Base-by-base conservation (phyloP, 2,797 vertebrate species). In the Cynopterus sphinx region DNA sequence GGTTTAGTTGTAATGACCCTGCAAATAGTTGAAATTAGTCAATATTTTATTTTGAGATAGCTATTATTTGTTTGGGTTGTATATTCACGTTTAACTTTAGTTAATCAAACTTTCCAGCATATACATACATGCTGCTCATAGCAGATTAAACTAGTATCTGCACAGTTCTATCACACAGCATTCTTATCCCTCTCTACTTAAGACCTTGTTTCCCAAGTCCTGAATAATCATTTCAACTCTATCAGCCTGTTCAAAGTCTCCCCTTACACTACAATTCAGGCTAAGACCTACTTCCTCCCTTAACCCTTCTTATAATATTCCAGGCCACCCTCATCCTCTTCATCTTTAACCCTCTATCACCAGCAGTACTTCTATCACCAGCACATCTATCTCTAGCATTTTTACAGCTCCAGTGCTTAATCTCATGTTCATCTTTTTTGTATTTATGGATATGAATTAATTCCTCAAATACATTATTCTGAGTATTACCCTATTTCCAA, bases 111-210 rank as follows among this genome's bases (percentile, higher is more conserved):
- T 57, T 46, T 6, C 16, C 31, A 73, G 15, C 1, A 55, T 33
- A 49, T 16, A 21, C 10, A 13, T 11, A n/a, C 11, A 74, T 17
- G 3, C 15, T 41, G n/a, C 6, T 36, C 9, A 17, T 11, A 26
- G 24, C 3, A 67, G 13, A 57, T 28, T 8, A 73, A 16, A 2
- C 36, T 61, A 5, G 0, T 8, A 53, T 28, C 36, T 5, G 6
- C 1, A 33, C 0, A 74, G 12, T 33, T 39, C 1, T 10, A 21
- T 24, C 26, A 12, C 7, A 31, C 5, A 11, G 9, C 41, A 67
- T 15, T 41, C 17, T n/a, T 31, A 53, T 22, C 3, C 11, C 6
- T 67, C 13, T 83, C 31, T 63, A 28, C 2, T 26, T 65, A 39
- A 0, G 1, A 28, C 73, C 19, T 28, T 15, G 33, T 15, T 75